Evolutionary conservation across 2,797 vertebrate genomes (phyloP).

Genomic region (Synanceia verrucosa): DNA sequence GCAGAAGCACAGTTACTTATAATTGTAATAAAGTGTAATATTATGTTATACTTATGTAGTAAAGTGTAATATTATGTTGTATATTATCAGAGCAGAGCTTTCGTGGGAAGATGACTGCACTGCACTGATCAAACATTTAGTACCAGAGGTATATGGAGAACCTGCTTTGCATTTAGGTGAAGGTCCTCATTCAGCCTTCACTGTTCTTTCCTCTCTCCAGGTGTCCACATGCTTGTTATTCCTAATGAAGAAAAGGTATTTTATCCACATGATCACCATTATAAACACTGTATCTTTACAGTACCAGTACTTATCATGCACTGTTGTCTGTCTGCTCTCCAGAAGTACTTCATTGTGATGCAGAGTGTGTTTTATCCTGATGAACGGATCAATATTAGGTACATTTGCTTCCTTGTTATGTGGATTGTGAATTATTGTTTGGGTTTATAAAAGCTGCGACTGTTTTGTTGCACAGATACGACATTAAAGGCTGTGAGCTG

Average conservation of each 20-base stretch:
- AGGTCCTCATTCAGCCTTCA: too few relatives aligned
- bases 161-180: too few relatives aligned
- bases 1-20: too few relatives aligned
- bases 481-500: constrained; percentile 85
- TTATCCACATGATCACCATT: not conserved
- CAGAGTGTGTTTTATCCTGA: constrained; percentile 87
- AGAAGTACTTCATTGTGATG: constrained; percentile 89
- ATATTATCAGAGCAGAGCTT: too few relatives aligned
- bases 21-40: too few relatives aligned
- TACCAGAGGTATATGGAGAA: too few relatives aligned
- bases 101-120: too few relatives aligned
- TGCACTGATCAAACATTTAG: too few relatives aligned
- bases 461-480: constrained; percentile 72
- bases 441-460: not conserved
- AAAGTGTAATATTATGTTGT: too few relatives aligned
- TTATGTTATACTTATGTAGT: too few relatives aligned
- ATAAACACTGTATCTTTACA: not conserved
- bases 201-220: constrained; percentile 34
- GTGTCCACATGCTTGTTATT: constrained; percentile 67
- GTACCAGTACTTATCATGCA: not conserved
- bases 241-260: constrained; percentile 61
- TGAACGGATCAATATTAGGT: constrained; percentile 82
- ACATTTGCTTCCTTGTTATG: not conserved
- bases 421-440: not conserved
- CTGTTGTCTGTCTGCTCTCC: constrained; percentile 13